Base-by-base conservation (phyloP, 2,797 vertebrate genomes). In the Lagocephalus sceleratus region DNA sequence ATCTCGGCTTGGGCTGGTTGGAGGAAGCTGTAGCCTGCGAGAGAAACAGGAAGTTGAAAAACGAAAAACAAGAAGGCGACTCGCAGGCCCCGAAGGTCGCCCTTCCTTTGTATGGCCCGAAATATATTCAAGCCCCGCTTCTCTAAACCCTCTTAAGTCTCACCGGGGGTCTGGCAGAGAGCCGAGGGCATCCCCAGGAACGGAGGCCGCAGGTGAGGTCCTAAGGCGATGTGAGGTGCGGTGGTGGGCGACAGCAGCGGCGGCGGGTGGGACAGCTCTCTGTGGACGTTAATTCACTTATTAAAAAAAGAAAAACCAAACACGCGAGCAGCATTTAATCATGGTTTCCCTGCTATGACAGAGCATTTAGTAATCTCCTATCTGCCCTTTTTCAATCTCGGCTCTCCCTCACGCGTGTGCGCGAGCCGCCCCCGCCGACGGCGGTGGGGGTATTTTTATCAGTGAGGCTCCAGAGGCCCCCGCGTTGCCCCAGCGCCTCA, bases 161-260 rank as follows among this genome's bases (percentile, higher is more conserved):
- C 87, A 98, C 97, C 97, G 81, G 96, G 95, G 1, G 92, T 89
- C 87, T 96, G 96, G 89, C 96, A 98, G 57, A 99, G 89, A 25
- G 94, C 91, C 0, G 97, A 94, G 57, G 95, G 94, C 89, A 98
- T 90, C 84, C 95, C 95, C 42, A 98, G 82, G 76, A 98, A 95
- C 2, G 96, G 96, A 21, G 96, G 95, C 81, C 95, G 91, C 81
- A 98, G 79, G 71, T 98, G 97, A 63, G 94, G 91, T 45, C 95
- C 95, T 86, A 98, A 88, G 50, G 96, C 90, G 39, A 98, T 94
- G 78, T 99, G 97, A 63, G 96, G 94, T 2, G 92, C 94, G 0
- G 92, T 95, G 76, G 96, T 94, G 23, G 95, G 93, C 0, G 96
- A 95, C 68, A 98, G 93, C 73, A 98, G 81, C 6, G 95, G 93